Conservation (phyloP, 2,113 vertebrate species). For the Melierax canorus region DNA sequence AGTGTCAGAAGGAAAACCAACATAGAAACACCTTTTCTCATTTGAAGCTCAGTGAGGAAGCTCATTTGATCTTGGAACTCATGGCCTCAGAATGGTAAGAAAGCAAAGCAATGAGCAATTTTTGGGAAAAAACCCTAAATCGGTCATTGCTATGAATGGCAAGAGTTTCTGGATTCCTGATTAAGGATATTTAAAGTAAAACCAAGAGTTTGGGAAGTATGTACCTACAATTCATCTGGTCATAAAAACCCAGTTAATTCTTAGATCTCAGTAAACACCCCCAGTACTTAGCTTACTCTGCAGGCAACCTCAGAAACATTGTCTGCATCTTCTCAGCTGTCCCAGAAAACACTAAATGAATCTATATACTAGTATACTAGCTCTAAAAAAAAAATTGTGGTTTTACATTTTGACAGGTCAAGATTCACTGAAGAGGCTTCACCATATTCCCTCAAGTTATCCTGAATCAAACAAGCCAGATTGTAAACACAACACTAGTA, state of each 20-base stretch:
- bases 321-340: background rate
- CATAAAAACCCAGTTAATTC: background rate
- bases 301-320: background rate
- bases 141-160: background rate
- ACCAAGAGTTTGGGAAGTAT: background rate
- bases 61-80: background rate
- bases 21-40: background rate
- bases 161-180: background rate
- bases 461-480: background rate
- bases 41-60: background rate
- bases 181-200: background rate
- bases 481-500: background rate
- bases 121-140: accelerated
- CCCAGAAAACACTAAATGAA: background rate
- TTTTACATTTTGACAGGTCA: background rate
- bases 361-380: background rate
- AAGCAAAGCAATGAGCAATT: background rate
- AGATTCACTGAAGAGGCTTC: background rate
- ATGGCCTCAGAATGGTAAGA: background rate
- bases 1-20: background rate
- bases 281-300: background rate
- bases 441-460: background rate
- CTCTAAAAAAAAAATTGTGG: background rate
- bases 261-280: background rate
- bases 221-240: background rate